Base-by-base conservation (phyloP, 2,888 invertebrate genomes). In the Pedicia rivosa region DNA sequence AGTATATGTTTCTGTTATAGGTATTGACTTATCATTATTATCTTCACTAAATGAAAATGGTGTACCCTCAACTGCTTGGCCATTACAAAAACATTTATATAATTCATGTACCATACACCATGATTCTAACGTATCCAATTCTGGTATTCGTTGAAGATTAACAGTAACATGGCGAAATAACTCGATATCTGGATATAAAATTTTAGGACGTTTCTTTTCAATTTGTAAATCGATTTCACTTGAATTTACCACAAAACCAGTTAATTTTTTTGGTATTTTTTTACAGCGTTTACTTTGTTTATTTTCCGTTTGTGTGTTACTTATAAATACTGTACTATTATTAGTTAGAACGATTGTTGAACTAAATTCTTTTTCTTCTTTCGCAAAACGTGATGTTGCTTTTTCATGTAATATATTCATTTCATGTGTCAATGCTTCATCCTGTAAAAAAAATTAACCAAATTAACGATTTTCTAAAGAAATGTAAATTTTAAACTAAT, bases 291-390 rank as follows among this genome's bases (percentile, higher is more conserved):
- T 35, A 48, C 63, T 69, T 36, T 66, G 59, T 36, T 58, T 58
- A 28, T 54, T 66, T 49, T 52, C 56, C 35, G 62, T 59, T 43
- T 61, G 57, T 20, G 57, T 58, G 39, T 63, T 63, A 41, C 74
- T 74, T 19, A 78, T 63, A 7, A 78, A 55, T 45, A 77, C 67
- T 34, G 73, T 73, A 54, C 73, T 70, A 47, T 75, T 68, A 17
- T 70, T 71, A 8, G 72, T 68, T 28, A 74, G 57, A 37, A 79
- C 71, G 16, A 79, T 67, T 4, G 79, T 79, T 47, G 78, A 75
- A 12, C 73, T 75, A 55, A 79, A 79, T 49, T 78, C 77, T 52
- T 72, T 68, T 53, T 79, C 78, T 48, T 73, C 73, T 53, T 70
- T 74, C 1, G 78, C 71, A 41, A 79, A 57, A 39, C 68, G 66